Base-by-base conservation (phyloP, 2,797 vertebrate species). In the Meda fulgida region DNA sequence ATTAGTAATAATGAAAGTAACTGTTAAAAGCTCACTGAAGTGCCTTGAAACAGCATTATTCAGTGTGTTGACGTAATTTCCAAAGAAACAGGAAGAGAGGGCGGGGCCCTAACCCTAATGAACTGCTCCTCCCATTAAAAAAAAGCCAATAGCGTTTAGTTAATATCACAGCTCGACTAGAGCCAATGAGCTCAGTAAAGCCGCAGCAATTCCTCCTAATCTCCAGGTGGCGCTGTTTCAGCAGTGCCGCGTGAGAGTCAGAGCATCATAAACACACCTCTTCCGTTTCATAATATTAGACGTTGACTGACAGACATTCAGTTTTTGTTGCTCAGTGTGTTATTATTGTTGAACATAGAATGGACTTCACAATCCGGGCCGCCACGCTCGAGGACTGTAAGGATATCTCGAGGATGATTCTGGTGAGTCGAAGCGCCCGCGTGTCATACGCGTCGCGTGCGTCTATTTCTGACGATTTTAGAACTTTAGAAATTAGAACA, bases 331-430 rank as follows among this genome's bases (percentile, higher is more conserved):
- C 13, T 4, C 31, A 29, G 29, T 26, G 51, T 69, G 48, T 19
- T 55, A 55, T 55, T 55, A 81, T 36, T 48, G 7, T 18, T 29
- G 16, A 70, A 5, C 43, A 9, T 23, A 84, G 78, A 81, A 94
- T 95, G 94, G 93, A 94, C 5, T 95, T 90, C 88, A 88, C 91
- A 0, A 93, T 95, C 77, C 93, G 94, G 0, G 91, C 92, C 0
- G 92, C 93, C 7, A 94, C 89, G 78, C 88, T 94, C 82, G 94
- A 95, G 46, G 94, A 96, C 91, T 95, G 94, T 91, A 94, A 94
- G 90, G 95, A 95, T 88, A 92, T 95, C 63, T 89, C 90, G 81
- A 90, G 94, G 69, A 95, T 96, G 95, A 91, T 94, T 66, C 10
- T 79, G 93, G 94, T 95, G 90, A 93, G 92, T 34, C 23, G 19